phyloP scores from a whole-genome alignment of 92 coral and sea anemone genomes.

The Porites cylindrica region DNA sequence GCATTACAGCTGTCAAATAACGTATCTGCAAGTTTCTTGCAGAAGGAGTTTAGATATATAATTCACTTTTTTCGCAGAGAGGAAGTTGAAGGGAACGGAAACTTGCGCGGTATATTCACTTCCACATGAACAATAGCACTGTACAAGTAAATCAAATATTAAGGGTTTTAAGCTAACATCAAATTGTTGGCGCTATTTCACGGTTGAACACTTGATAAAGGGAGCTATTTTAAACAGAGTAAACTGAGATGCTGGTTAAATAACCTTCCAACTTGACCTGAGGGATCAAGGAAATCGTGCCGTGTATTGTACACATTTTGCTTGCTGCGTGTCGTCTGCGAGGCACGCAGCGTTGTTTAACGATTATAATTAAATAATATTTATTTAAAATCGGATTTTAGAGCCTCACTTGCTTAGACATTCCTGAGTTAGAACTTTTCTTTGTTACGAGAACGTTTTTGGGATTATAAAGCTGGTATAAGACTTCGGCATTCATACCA shows the following conservation, averaged over 20 bases:
- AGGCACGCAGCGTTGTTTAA: background rate
- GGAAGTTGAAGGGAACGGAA: too few relatives aligned
- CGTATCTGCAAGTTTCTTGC: background rate
- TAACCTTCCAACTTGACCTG: background rate
- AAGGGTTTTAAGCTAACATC: background rate
- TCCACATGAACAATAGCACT: background rate
- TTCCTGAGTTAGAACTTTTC: background rate
- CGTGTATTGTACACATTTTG: background rate
- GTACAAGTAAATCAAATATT: background rate
- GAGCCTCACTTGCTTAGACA: background rate
- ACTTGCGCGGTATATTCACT: too few relatives aligned
- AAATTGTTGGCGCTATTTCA: background rate
- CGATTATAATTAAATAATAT: background rate
- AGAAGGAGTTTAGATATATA: background rate
- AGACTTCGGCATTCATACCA: background rate
- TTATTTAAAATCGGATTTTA: background rate
- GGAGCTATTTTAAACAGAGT: background rate
- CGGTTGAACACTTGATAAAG: background rate
- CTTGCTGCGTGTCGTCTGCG: background rate
- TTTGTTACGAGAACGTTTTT: background rate
- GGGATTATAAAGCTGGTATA: background rate
- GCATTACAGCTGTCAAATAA: background rate
- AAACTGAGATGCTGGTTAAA: background rate
- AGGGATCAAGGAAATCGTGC: constrained; percentile 3
- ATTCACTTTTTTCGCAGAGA: too few relatives aligned